A percentile compares a stretch with the other conserved stretches of the same genome.
These are phyloP conservation scores for Cairina moschata DNA, from an alignment of 2,113 vertebrate genomes.

Conservation along the genomic window DNA sequence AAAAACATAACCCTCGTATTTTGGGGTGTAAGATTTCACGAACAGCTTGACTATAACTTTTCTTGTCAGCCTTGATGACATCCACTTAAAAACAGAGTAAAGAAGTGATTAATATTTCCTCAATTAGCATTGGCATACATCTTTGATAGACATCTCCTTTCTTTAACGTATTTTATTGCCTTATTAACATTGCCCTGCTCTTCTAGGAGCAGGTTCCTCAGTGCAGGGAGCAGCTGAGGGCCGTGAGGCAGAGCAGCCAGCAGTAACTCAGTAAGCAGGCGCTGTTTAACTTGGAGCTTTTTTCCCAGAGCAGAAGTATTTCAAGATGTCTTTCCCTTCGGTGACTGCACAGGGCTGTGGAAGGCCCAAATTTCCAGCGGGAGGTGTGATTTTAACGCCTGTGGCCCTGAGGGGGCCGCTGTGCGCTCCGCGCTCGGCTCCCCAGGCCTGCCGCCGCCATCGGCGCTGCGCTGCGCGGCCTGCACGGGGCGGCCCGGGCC, in stretches of 20 bases:
- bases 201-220: neutral
- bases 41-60: neutral
- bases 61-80: neutral
- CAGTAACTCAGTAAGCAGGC: no score
- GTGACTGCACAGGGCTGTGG: neutral
- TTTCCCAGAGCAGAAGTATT: neutral
- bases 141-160: no score
- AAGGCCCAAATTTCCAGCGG: no score
- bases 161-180: neutral
- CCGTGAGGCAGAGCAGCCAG: no score
- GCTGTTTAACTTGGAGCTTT: accelerated
- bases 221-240: neutral
- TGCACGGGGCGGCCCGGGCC: no score
- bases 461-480: no score
- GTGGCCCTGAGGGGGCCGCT: no score
- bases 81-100: neutral
- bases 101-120: no score
- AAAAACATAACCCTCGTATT: neutral
- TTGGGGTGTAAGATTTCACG: neutral
- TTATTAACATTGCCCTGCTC: neutral
- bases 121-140: neutral
- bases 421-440: no score
- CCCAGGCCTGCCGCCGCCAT: no score
- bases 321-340: no score
- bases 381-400: no score